These are phyloP conservation scores for Perdita meconis DNA, from an alignment of 2,888 invertebrate genomes.

Conservation along the genomic window DNA sequence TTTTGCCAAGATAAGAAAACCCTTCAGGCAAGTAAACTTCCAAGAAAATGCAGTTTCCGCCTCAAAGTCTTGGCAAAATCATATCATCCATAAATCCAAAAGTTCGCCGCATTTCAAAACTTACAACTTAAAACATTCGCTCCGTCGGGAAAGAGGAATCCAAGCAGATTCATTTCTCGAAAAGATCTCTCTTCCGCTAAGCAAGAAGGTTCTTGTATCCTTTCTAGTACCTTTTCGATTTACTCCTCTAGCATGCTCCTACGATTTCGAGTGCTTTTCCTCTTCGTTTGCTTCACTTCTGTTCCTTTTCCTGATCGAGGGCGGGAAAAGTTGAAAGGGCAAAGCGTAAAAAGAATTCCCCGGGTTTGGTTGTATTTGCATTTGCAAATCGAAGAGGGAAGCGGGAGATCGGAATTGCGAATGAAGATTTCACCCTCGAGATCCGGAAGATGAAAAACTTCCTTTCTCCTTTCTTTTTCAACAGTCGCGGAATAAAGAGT, in stretches of 20 bases:
- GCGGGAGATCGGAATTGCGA: constrained; percentile 3
- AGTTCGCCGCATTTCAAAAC: too few species aligned
- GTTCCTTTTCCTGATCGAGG: background rate
- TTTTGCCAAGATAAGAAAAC: too few species aligned
- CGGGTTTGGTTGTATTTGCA: constrained; percentile 7
- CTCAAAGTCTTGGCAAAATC: too few species aligned
- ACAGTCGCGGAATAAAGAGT: background rate
- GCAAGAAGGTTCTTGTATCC: background rate
- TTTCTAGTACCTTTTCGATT: background rate
- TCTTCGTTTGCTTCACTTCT: background rate
- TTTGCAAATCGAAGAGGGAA: constrained; percentile 6
- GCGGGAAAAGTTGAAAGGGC: too few species aligned
- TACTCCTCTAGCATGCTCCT: background rate
- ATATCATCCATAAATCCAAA: too few species aligned
- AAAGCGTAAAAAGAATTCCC: background rate
- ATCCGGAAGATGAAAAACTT: background rate
- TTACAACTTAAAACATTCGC: background rate
- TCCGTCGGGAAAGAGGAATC: background rate
- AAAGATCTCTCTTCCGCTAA: background rate
- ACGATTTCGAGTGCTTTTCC: background rate
- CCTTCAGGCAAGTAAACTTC: too few species aligned
- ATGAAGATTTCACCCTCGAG: background rate
- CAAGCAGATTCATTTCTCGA: background rate
- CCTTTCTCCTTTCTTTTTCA: background rate
- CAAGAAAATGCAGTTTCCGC: too few species aligned